Evolutionary conservation across 64 coral and sea anemone genomes (phyloP).

Genomic region (Stichodactyla mertensii): DNA sequence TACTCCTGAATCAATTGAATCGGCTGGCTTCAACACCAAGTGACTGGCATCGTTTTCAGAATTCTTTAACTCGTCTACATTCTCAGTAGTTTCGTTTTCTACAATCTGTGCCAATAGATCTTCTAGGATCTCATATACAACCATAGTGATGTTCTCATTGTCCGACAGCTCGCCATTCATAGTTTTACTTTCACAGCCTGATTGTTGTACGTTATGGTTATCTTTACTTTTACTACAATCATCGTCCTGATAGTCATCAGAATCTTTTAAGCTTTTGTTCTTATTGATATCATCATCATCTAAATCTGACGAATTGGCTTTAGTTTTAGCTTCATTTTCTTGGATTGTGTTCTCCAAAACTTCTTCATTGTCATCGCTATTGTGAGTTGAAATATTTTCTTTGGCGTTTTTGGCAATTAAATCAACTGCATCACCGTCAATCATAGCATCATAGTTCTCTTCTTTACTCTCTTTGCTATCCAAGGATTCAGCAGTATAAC

Average conservation of each 20-base stretch:
- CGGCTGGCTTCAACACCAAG: not conserved
- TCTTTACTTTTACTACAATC: not conserved
- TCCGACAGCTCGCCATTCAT: not conserved
- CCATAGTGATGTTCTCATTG: not conserved
- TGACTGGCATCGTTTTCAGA: not conserved
- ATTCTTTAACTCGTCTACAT: not conserved
- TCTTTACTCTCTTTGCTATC: not conserved
- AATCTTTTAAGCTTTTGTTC: not conserved
- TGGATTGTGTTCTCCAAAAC: not conserved
- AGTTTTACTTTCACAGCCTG: not conserved
- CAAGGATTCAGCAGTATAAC: not conserved
- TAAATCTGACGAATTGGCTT: not conserved
- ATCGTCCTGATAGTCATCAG: not conserved
- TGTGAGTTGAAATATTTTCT: not conserved
- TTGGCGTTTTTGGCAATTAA: not conserved
- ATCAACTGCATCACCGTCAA: not conserved
- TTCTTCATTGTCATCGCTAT: not conserved
- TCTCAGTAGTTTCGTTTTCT: not conserved
- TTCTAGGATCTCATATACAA: not conserved
- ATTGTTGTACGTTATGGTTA: not conserved
- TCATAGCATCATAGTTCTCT: not conserved
- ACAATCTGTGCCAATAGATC: not conserved
- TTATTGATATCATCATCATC: not conserved
- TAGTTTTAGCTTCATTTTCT: not conserved
- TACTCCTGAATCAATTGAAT: not conserved